Base-by-base conservation (phyloP, 64 coral and sea anemone species). In the Trachythela sp. region DNA sequence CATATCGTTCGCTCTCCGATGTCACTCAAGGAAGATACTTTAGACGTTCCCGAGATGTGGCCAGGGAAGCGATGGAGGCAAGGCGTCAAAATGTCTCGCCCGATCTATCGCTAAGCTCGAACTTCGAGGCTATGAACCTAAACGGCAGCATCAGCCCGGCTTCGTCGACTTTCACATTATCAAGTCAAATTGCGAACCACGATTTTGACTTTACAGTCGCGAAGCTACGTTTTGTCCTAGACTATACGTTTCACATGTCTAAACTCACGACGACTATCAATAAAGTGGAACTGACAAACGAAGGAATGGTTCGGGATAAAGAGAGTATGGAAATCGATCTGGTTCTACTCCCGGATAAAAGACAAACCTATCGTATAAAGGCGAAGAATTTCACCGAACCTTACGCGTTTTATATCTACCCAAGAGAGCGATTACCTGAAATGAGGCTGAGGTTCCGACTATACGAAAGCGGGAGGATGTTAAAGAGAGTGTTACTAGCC, bases 191-290 rank as follows among this genome's bases (percentile, higher is more conserved):
- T 39, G 75, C 37, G 8, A 36, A 18, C 75, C 30, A 18, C 75
- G 75, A 80, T 80, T 80, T 80, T 35, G 75, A 80, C 30, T 80
- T 80, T 30, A 80, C 75, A 9, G 75, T 80, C 0, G 75, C 75
- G 9, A 35, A 39, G 15, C 75, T 80, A 9, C 75, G 75, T 29
- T 80, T 80, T 37, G 37, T 80, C 37, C 20, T 80, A 35, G 75
- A 80, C 37, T 80, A 80, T 18, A 80, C 75, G 2, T 80, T 35
- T 34, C 75, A 80, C 37, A 80, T 35, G 75, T 80, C 75, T 10
- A 80, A 80, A 80, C 75, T 80, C 0, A 80, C 75, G 34, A 80
- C 75, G 37, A 80, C 75, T 17, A 80, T 80, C 33, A 80, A 29
- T 29, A 80, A 80, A 80, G 75, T 80, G 31, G 75, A 80, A 17